Percentiles rank a stretch among this genome's conserved stretches.
phyloP scores from a whole-genome alignment of 2,888 invertebrate genomes.

The Syrphus vitripennis region DNA sequence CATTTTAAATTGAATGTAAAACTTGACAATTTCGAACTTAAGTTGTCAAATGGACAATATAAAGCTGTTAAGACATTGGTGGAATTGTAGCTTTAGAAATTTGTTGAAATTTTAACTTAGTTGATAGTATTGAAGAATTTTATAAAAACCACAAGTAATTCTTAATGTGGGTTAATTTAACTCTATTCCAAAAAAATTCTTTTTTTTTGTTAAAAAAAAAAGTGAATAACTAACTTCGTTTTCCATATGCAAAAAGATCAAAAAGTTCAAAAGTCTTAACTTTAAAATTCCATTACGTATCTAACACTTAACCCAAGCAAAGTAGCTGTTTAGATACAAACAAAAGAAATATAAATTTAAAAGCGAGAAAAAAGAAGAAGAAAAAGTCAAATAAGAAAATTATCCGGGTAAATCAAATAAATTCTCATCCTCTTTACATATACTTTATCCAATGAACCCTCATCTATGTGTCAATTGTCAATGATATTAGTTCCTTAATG shows the following conservation, averaged over 20 bases:
- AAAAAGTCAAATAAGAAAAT: not conserved
- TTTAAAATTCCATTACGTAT: not conserved
- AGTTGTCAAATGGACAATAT: no score
- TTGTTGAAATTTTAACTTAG: no score
- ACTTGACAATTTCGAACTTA: no score
- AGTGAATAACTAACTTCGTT: not conserved
- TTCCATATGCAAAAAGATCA: not conserved
- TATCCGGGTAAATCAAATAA: slow-evolving; percentile 15
- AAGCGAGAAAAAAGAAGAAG: not conserved
- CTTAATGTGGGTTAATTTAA: no score
- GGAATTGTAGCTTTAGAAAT: no score
- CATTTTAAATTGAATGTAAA: no score
- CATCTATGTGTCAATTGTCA: slow-evolving; percentile 34
- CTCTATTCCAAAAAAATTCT: no score
- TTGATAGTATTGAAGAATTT: no score
- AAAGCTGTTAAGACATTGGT: no score
- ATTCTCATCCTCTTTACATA: not conserved
- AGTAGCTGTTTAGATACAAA: not conserved
- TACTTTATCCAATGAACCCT: slow-evolving; percentile 1
- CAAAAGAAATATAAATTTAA: not conserved
- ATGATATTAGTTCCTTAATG: slow-evolving; percentile 34
- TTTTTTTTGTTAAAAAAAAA: no score
- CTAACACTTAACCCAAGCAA: not conserved
- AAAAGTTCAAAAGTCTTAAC: not conserved
- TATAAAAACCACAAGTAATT: no score